These are phyloP conservation scores for Xanthia togata DNA, from an alignment of 2,888 invertebrate genomes.

Conservation along the genomic window DNA sequence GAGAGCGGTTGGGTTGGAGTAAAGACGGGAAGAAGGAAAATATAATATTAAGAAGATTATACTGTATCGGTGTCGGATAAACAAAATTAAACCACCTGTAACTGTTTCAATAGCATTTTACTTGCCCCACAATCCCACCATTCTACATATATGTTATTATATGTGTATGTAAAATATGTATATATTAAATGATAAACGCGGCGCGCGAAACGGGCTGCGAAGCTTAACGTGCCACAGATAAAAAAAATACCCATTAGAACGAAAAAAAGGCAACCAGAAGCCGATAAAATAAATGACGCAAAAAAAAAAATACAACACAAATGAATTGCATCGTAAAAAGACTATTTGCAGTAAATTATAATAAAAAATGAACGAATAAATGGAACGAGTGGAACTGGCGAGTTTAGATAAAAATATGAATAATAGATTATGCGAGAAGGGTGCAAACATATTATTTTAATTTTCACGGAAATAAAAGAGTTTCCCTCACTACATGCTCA, in stretches of 20 bases:
- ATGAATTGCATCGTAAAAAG: conserved; percentile 38
- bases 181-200: background rate
- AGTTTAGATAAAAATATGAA: conserved; percentile 23
- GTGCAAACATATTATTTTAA: background rate
- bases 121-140: too few relatives aligned
- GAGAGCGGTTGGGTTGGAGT: too few relatives aligned
- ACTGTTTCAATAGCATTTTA: too few relatives aligned
- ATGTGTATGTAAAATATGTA: too few relatives aligned
- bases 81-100: too few relatives aligned
- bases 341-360: conserved; percentile 46
- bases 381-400: conserved; percentile 16
- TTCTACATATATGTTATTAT: too few relatives aligned
- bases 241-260: background rate
- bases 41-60: too few relatives aligned
- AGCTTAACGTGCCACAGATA: background rate
- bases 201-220: background rate
- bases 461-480: conserved; percentile 10
- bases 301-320: background rate
- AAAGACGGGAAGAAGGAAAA: too few relatives aligned
- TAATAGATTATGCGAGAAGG: background rate
- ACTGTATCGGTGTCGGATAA: too few relatives aligned
- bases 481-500: background rate
- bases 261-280: background rate
- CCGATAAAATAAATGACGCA: background rate
- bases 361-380: conserved; percentile 20